Percentiles rank a stretch among this genome's conserved stretches.
phyloP scores from a whole-genome alignment of 2,113 vertebrate species.

The Semicossyphus pulcher region DNA sequence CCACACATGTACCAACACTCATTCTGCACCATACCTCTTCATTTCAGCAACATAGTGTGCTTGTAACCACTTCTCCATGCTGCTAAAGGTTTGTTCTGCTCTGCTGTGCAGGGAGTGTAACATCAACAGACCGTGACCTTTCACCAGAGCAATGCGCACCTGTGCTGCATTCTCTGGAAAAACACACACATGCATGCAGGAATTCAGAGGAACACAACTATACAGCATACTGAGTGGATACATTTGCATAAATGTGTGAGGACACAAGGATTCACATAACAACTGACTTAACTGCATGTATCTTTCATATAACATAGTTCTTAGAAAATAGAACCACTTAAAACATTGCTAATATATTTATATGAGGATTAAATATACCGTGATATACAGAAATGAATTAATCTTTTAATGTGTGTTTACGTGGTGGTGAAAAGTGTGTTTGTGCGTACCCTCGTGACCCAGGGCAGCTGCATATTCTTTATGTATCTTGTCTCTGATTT shows the following conservation, averaged over 20 bases:
- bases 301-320: neutral
- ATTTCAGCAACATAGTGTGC: slow-evolving; percentile 86
- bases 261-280: neutral
- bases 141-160: slow-evolving; percentile 86
- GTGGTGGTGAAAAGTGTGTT: neutral
- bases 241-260: neutral
- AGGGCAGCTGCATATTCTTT: slow-evolving; percentile 86
- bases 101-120: slow-evolving; percentile 81
- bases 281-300: neutral
- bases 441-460: slow-evolving; percentile 86
- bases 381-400: neutral
- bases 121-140: slow-evolving; percentile 81
- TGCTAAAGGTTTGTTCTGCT: slow-evolving; percentile 79
- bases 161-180: slow-evolving; percentile 82
- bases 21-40: slow-evolving; percentile 82
- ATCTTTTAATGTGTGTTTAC: neutral
- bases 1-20: neutral
- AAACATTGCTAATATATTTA: neutral
- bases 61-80: slow-evolving; percentile 87
- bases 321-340: neutral
- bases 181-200: slow-evolving; percentile 3
- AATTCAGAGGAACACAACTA: neutral
- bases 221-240: neutral
- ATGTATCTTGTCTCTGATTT: slow-evolving; percentile 80
- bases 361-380: neutral